These are phyloP conservation scores for Odontothrips loti DNA, from an alignment of 2,888 invertebrate species.

Conservation along the genomic window DNA sequence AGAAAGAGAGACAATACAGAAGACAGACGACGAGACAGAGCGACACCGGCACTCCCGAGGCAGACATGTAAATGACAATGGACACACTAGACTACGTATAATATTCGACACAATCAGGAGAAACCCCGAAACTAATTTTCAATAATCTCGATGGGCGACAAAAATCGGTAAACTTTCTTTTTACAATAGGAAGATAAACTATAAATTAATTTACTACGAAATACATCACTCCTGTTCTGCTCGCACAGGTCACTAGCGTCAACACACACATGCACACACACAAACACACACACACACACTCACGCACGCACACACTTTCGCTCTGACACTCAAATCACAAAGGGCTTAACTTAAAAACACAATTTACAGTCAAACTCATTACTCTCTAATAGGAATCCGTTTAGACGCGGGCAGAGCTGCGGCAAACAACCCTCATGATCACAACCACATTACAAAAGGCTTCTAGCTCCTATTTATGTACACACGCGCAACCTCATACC, in stretches of 20 bases:
- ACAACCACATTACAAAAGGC: constrained; percentile 12
- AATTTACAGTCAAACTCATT: constrained; percentile 15
- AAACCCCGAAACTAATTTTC: neutral
- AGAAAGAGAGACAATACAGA: neutral
- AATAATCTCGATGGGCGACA: constrained; percentile 8
- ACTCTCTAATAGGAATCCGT: constrained; percentile 23
- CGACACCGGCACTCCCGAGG: constrained; percentile 11
- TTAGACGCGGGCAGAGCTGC: neutral
- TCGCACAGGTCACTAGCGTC: constrained; percentile 11
- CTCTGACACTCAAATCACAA: constrained; percentile 6
- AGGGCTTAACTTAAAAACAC: constrained; percentile 23
- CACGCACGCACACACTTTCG: neutral
- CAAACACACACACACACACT: neutral
- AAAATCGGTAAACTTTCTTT: constrained; percentile 16
- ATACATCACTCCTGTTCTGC: constrained; percentile 13
- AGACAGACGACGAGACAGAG: neutral
- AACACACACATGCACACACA: neutral
- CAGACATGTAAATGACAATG: constrained; percentile 19
- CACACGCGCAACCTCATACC: neutral
- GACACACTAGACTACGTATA: neutral
- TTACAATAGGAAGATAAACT: constrained; percentile 19
- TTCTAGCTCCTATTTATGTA: neutral
- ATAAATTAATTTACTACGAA: constrained; percentile 26
- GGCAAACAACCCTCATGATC: neutral
- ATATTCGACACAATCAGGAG: neutral